Evolutionary conservation across 2,888 invertebrate species (phyloP), one percentile per base, ranked within the genome.

Genomic region (Agriotes lineatus): DNA sequence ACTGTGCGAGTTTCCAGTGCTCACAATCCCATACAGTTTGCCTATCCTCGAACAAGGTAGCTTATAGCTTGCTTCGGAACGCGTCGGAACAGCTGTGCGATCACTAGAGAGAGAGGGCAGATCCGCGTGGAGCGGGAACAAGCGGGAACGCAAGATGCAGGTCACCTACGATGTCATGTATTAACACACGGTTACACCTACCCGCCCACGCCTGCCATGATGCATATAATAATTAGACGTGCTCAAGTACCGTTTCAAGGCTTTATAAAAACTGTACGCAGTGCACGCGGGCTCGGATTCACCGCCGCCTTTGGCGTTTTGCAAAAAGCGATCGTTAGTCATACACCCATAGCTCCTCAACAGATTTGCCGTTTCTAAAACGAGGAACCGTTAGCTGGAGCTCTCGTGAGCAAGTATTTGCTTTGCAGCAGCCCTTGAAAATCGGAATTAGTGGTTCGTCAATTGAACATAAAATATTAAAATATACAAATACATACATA

Each of bases 191-290:
- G 67, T 67, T 50, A 50, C 62, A 68, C 63, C 62, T 68, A 54
- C 48, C 35, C 63, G 63, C 63, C 67, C 20, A 63, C 67, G 67
- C 52, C 48, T 14, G 45, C 62, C 44, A 33, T 54, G 66, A 52
- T 66, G 66, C 66, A 52, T 65, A n/a, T 22, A 59, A 59, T 50
- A 50, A 50, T 50, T 50, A 50, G 30, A 50, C 30, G 50, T 50
- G 64, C 33, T 62, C 56, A 57, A 57, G 45, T 67, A 67, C 54
- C 54, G 60, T 60, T 67, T 56, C 67, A 59, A 65, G 65, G 65
- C 45, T 57, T 45, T 20, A 20, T 10, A 45, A 45, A 45, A 45
- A 19, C 45, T 20, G 1, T 10, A 45, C 50, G 50, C 25, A 50
- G 14, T 10, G 7, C 2, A 20, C 16, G 14, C 12, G 37, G 37